Conservation (phyloP, 2,888 invertebrate genomes). For the Electrophaes corylata region DNA sequence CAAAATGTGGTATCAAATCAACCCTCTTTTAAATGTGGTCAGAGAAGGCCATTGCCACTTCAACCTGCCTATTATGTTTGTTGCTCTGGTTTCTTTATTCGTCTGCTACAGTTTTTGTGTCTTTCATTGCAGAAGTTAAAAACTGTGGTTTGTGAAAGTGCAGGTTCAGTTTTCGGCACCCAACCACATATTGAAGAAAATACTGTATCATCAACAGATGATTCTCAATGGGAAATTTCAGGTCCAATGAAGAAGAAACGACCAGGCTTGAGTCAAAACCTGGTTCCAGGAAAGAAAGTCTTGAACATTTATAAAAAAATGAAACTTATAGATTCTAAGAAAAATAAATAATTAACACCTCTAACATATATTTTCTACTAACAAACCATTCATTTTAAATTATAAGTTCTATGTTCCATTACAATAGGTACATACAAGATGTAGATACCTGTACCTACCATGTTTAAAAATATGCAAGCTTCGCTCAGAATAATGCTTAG, state of each 20-base stretch:
- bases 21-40: too few species aligned
- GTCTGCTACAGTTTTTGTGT: too few species aligned
- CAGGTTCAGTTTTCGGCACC: conserved; percentile 66
- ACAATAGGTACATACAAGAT: too few species aligned
- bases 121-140: conserved; percentile 67
- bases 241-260: conserved; percentile 87
- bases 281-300: conserved; percentile 94
- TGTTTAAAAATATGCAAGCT: too few species aligned
- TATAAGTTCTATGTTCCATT: too few species aligned
- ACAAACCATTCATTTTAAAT: neutral
- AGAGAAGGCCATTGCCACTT: too few species aligned
- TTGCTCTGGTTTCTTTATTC: too few species aligned
- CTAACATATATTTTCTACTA: neutral
- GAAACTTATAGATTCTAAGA: conserved; percentile 75
- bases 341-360: conserved; percentile 39
- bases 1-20: too few species aligned
- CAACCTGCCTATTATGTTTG: too few species aligned
- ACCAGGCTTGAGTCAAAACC: conserved; percentile 89
- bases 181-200: conserved; percentile 60
- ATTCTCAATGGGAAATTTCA: conserved; percentile 74
- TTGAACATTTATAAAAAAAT: conserved; percentile 90
- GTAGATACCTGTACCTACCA: too few species aligned
- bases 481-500: too few species aligned
- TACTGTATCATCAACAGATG: conserved; percentile 60
- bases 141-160: conserved; percentile 71